Percentiles rank a stretch among this genome's conserved stretches.
Evolutionary conservation across 2,113 vertebrate species (phyloP).

Genomic region (Apteryx owenii): DNA sequence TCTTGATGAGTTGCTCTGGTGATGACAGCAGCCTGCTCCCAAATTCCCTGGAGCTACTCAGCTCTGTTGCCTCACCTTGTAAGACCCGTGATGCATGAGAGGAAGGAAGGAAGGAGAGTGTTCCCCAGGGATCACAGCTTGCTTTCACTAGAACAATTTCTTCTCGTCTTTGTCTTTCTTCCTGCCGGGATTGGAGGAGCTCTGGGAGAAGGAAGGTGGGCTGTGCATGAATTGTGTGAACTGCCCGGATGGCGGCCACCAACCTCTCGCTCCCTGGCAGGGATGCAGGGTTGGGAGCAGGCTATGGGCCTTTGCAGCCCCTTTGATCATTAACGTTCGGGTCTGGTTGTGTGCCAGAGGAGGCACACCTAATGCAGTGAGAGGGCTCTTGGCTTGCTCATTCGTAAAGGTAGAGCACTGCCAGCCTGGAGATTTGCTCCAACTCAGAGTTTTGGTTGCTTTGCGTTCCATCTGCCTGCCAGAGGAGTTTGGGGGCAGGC

Average conservation of each 20-base stretch:
- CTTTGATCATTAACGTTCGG: neutral
- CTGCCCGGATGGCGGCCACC: neutral
- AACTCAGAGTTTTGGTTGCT: neutral
- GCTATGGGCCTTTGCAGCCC: too few relatives aligned
- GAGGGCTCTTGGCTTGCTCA: neutral
- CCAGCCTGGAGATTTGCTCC: neutral
- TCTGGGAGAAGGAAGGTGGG: neutral
- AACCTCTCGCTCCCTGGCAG: neutral
- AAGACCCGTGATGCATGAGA: neutral
- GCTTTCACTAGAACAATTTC: neutral
- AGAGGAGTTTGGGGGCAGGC: neutral
- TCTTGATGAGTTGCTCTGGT: neutral
- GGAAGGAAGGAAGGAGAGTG: neutral
- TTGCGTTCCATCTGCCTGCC: neutral
- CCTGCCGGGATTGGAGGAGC: accelerated
- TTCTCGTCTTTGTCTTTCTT: neutral
- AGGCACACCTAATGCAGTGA: too few relatives aligned
- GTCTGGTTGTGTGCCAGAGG: neutral
- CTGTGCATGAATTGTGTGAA: neutral
- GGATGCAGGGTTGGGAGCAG: neutral
- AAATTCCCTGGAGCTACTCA: neutral
- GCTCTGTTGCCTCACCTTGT: neutral
- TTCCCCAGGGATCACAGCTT: neutral
- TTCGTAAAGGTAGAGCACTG: neutral
- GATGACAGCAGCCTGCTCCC: neutral